Percentiles rank a stretch among this genome's conserved stretches.
These are phyloP conservation scores for Neoniphon sammara DNA, from an alignment of 2,797 vertebrate species.

Conservation along the genomic window DNA sequence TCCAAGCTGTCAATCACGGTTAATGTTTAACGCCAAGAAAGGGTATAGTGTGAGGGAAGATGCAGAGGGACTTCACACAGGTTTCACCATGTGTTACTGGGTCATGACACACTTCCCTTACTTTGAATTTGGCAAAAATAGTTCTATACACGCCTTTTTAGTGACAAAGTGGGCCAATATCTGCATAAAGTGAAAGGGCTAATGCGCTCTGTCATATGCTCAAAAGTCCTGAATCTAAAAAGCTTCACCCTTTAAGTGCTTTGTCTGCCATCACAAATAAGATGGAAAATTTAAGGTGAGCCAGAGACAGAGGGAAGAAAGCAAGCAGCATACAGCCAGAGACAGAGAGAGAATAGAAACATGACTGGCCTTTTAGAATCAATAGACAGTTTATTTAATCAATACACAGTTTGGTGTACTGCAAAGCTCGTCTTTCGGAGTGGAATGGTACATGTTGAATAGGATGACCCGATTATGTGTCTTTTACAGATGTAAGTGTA, in stretches of 20 bases:
- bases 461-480: slow-evolving; percentile 62
- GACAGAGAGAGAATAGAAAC: slow-evolving; percentile 45
- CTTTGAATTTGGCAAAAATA: slow-evolving; percentile 80
- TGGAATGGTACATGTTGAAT: slow-evolving; percentile 66
- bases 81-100: slow-evolving; percentile 78
- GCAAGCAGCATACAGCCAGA: slow-evolving; percentile 34
- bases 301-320: slow-evolving; percentile 32
- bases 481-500: slow-evolving; percentile 40
- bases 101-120: slow-evolving; percentile 80
- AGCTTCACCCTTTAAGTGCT: slow-evolving; percentile 74
- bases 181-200: slow-evolving; percentile 77
- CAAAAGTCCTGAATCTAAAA: slow-evolving; percentile 68
- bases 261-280: slow-evolving; percentile 75
- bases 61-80: slow-evolving; percentile 76
- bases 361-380: slow-evolving; percentile 59
- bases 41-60: slow-evolving; percentile 61
- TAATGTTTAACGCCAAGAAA: slow-evolving; percentile 65
- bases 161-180: slow-evolving; percentile 81
- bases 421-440: slow-evolving; percentile 61
- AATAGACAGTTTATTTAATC: slow-evolving; percentile 78
- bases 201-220: slow-evolving; percentile 76
- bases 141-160: slow-evolving; percentile 69
- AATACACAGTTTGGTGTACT: slow-evolving; percentile 68
- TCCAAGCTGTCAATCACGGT: slow-evolving; percentile 74
- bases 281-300: slow-evolving; percentile 56